Percentiles rank a stretch among this genome's conserved stretches.
Conservation (phyloP, 2,113 vertebrate species). For the Pogonocichla stellata region DNA sequence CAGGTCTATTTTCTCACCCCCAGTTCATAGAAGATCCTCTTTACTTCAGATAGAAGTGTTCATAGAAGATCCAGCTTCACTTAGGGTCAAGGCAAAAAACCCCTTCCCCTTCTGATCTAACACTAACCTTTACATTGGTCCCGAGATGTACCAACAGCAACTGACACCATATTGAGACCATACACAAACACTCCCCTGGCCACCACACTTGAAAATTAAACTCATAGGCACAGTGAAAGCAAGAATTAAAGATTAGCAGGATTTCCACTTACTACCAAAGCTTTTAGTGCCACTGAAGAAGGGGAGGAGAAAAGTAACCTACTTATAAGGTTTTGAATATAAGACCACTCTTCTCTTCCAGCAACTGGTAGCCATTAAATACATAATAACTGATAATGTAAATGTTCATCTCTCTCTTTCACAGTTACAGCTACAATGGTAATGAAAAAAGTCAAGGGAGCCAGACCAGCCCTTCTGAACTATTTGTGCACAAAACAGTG, state of each 20-base stretch:
- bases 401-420: neutral
- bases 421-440: neutral
- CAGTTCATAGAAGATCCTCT: neutral
- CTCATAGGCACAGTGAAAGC: neutral
- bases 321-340: rapidly evolving
- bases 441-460: neutral
- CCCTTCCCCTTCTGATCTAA: neutral
- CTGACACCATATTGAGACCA: neutral
- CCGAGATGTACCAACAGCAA: neutral
- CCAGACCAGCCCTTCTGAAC: neutral
- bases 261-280: neutral
- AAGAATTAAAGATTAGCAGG: neutral
- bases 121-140: neutral
- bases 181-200: neutral
- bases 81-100: neutral
- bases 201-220: neutral
- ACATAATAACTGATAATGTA: neutral
- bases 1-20: neutral
- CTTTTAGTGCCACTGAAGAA: neutral
- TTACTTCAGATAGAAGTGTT: too few species aligned
- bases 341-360: neutral
- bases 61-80: neutral
- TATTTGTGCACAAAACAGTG: neutral
- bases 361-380: neutral
- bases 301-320: neutral